Conservation (phyloP, 1,140 invertebrate species). For the Dendroctonus valens region DNA sequence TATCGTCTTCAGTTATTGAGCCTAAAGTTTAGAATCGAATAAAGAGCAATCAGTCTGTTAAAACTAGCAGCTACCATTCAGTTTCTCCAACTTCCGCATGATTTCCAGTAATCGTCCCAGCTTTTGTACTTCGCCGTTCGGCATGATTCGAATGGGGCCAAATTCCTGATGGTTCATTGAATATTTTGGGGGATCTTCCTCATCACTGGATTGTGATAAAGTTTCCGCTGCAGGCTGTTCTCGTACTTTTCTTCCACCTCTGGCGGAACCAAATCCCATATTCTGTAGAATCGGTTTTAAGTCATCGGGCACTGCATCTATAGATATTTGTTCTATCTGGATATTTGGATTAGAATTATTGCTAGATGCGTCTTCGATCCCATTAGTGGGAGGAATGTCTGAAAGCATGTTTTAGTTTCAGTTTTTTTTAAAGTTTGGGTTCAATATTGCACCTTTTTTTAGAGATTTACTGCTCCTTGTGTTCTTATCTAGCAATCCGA, state of each 20-base stretch:
- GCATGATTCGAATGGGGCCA: too few relatives aligned
- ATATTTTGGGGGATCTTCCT: constrained; percentile 1
- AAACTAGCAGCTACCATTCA: constrained; percentile 43
- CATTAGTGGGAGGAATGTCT: neutral
- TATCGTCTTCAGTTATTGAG: constrained; percentile 46
- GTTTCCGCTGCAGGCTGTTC: constrained; percentile 15
- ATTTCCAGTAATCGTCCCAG: constrained; percentile 50
- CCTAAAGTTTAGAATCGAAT: constrained; percentile 28
- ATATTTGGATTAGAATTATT: neutral
- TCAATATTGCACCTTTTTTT: constrained; percentile 11
- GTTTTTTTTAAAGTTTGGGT: neutral
- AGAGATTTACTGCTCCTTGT: constrained; percentile 33
- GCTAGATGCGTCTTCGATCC: neutral
- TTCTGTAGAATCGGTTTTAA: constrained; percentile 56
- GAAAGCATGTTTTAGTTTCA: neutral
- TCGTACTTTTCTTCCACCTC: constrained; percentile 26
- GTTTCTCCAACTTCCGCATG: constrained; percentile 47
- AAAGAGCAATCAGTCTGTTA: neutral
- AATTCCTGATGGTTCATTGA: too few relatives aligned
- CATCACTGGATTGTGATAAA: neutral
- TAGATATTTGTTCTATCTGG: constrained; percentile 36
- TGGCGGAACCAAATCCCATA: constrained; percentile 50
- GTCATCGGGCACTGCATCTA: constrained; percentile 53
- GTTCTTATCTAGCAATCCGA: constrained; percentile 53
- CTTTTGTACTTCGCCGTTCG: constrained; percentile 48